phyloP scores from a whole-genome alignment of 2,888 invertebrate genomes.

The Eupithecia dodoneata region DNA sequence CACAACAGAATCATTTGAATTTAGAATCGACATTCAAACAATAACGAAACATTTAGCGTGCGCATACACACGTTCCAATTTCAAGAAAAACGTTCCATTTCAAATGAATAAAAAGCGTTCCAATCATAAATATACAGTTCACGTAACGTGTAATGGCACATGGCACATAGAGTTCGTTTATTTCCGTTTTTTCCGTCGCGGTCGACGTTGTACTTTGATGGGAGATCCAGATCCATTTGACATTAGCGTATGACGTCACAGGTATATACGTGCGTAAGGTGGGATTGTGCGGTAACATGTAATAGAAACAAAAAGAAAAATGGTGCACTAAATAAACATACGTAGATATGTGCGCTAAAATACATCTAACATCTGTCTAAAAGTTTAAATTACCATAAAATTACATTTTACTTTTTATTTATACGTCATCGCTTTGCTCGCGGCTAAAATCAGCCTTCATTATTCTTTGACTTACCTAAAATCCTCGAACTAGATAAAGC shows the following conservation, averaged over 20 bases:
- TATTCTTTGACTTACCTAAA: background rate
- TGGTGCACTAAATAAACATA: conserved; percentile 83
- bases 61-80: background rate
- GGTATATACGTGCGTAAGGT: conserved; percentile 72
- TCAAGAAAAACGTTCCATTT: conserved; percentile 12
- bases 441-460: background rate
- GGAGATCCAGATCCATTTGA: conserved; percentile 76
- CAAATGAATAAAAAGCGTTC: background rate
- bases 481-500: background rate
- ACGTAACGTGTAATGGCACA: conserved; percentile 34
- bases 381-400: background rate
- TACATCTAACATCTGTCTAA: conserved; percentile 42
- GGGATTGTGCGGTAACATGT: conserved; percentile 83
- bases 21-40: background rate
- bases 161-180: conserved; percentile 52
- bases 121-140: conserved; percentile 37
- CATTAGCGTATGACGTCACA: conserved; percentile 65
- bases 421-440: background rate
- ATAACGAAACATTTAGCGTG: conserved; percentile 6
- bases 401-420: background rate
- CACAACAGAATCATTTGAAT: conserved; percentile 4
- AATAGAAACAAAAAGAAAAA: conserved; percentile 83
- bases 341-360: conserved; percentile 51
- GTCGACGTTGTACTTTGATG: conserved; percentile 82
- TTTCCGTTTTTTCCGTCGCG: conserved; percentile 84